A percentile compares a stretch with the other conserved stretches of the same genome.
Conservation (phyloP, 1,140 invertebrate genomes). For the Tetramorium parvispinum region DNA sequence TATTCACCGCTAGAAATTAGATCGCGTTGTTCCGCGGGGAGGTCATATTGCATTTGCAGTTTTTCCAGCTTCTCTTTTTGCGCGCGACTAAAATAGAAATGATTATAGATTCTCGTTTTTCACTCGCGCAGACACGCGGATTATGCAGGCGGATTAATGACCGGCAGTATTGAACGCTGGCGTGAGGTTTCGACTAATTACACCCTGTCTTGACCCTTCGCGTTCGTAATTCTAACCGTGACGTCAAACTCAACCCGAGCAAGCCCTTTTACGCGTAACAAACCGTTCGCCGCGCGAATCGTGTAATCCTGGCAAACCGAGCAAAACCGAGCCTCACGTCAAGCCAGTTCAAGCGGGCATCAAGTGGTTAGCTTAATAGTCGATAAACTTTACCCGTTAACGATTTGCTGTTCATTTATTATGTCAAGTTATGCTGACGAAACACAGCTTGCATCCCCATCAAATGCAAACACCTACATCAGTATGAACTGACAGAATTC, state of each 20-base stretch:
- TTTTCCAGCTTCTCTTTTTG: neutral
- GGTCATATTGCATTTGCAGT: neutral
- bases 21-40: neutral
- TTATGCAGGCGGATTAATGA: neutral
- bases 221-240: slow-evolving; percentile 11
- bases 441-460: neutral
- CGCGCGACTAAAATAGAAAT: slow-evolving; percentile 2
- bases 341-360: neutral
- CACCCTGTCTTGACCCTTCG: slow-evolving; percentile 2
- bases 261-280: neutral
- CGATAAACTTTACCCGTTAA: slow-evolving; percentile 10
- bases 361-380: slow-evolving; percentile 34
- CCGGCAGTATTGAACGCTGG: neutral
- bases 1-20: slow-evolving; percentile 1
- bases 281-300: neutral
- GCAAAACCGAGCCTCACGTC: neutral
- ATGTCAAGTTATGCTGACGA: neutral
- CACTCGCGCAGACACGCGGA: neutral
- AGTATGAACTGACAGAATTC: neutral
- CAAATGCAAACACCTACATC: neutral
- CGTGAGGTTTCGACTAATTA: slow-evolving; percentile 29
- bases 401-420: slow-evolving; percentile 12
- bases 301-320: slow-evolving; percentile 1
- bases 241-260: slow-evolving; percentile 27
- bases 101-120: slow-evolving; percentile 22